These are phyloP conservation scores for Drosophila novamexicana DNA, from an alignment of 1,140 invertebrate genomes.

Conservation along the genomic window DNA sequence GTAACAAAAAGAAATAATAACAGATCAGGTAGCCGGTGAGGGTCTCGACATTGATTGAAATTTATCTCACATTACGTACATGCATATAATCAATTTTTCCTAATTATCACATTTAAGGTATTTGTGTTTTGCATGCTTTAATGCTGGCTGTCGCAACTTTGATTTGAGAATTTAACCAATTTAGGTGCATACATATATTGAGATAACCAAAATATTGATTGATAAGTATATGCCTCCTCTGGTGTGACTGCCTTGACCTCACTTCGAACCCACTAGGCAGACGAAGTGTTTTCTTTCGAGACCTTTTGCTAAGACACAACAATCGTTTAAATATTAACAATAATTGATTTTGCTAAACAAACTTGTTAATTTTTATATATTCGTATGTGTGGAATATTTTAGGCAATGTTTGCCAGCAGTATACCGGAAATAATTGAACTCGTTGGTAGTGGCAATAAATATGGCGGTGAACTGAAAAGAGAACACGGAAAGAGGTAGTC, in stretches of 20 bases:
- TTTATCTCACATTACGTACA: slow-evolving; percentile 2
- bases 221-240: slow-evolving; percentile 12
- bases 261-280: slow-evolving; percentile 37
- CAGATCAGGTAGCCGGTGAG: slow-evolving; percentile 27
- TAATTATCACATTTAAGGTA: background rate
- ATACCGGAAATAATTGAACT: slow-evolving; percentile 99
- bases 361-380: slow-evolving; percentile 62
- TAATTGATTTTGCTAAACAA: slow-evolving; percentile 29
- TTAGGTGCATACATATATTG: slow-evolving; percentile 39
- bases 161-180: slow-evolving; percentile 26
- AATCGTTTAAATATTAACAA: slow-evolving; percentile 13
- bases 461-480: slow-evolving; percentile 98
- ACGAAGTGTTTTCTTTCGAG: slow-evolving; percentile 20
- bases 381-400: slow-evolving; percentile 86
- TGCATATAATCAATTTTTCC: slow-evolving; percentile 28
- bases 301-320: slow-evolving; percentile 45
- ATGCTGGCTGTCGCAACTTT: slow-evolving; percentile 79
- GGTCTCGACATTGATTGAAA: slow-evolving; percentile 6
- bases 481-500: slow-evolving; percentile 98
- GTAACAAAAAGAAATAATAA: background rate
- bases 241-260: slow-evolving; percentile 58
- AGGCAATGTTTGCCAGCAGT: slow-evolving; percentile 99
- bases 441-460: slow-evolving; percentile 98
- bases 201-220: slow-evolving; percentile 10
- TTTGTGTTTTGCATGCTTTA: slow-evolving; percentile 65